Conservation (phyloP, 1,140 invertebrate genomes). For the Venturia canescens region DNA sequence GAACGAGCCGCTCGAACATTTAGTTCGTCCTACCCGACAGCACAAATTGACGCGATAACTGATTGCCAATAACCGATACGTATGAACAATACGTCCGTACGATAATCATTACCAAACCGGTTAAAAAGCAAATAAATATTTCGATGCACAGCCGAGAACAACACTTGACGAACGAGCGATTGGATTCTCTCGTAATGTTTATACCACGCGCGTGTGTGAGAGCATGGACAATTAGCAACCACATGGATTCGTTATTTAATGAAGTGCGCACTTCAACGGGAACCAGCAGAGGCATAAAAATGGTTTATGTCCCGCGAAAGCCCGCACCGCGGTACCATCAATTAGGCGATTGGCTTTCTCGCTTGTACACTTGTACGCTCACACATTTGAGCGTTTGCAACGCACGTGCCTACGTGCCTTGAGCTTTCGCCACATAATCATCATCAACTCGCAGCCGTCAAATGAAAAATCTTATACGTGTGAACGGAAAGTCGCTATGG, state of each 20-base stretch:
- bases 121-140: neutral
- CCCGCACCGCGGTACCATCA: constrained; percentile 63
- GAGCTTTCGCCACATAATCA: constrained; percentile 59
- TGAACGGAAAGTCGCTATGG: constrained; percentile 51
- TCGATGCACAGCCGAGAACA: neutral
- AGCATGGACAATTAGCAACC: constrained; percentile 56
- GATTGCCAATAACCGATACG: neutral
- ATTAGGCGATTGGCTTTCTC: constrained; percentile 58
- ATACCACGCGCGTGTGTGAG: constrained; percentile 17
- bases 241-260: constrained; percentile 62
- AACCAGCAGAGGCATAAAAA: constrained; percentile 61
- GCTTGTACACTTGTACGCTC: constrained; percentile 21
- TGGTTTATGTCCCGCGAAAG: constrained; percentile 69
- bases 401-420: constrained; percentile 17
- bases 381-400: constrained; percentile 19
- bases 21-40: neutral
- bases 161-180: neutral
- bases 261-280: constrained; percentile 56
- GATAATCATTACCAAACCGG: neutral
- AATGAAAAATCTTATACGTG: constrained; percentile 51
- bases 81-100: neutral
- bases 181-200: constrained; percentile 9
- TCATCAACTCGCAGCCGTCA: constrained; percentile 58
- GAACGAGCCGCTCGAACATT: neutral
- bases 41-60: neutral